A percentile compares a stretch with the other conserved stretches of the same genome.
Evolutionary conservation across 2,113 vertebrate genomes (phyloP).

Genomic region (Sander vitreus): DNA sequence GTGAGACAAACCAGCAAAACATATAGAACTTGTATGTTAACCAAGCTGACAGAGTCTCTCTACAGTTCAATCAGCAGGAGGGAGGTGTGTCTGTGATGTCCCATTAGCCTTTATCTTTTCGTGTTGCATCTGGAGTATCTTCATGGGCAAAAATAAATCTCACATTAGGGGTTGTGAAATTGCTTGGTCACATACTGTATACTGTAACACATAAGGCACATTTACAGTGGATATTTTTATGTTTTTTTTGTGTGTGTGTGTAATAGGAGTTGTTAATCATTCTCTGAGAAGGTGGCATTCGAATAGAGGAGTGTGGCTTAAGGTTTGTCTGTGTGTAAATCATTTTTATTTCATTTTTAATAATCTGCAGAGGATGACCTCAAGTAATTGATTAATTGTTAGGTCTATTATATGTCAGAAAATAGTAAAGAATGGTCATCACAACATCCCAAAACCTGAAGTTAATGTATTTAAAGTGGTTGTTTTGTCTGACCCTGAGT

Average conservation of each 20-base stretch:
- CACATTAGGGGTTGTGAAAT: constrained; percentile 13
- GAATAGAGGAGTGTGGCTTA: not conserved
- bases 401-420: not conserved
- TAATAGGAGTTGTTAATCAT: not conserved
- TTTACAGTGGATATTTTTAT: not conserved
- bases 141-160: not conserved
- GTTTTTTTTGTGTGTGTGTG: not conserved
- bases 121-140: not conserved
- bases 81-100: constrained; percentile 7
- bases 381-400: no score
- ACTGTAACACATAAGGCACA: not conserved
- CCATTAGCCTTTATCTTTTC: not conserved
- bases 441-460: not conserved
- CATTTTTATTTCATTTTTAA: not conserved
- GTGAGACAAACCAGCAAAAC: constrained; percentile 1
- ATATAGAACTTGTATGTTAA: not conserved
- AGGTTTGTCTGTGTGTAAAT: not conserved
- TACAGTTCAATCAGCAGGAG: not conserved
- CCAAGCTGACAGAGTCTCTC: not conserved
- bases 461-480: not conserved
- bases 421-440: not conserved
- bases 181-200: not conserved
- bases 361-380: not conserved
- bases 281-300: not conserved
- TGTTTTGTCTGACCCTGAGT: no score